Conservation (phyloP, 2,888 invertebrate genomes). For the Drosophila formosana region DNA sequence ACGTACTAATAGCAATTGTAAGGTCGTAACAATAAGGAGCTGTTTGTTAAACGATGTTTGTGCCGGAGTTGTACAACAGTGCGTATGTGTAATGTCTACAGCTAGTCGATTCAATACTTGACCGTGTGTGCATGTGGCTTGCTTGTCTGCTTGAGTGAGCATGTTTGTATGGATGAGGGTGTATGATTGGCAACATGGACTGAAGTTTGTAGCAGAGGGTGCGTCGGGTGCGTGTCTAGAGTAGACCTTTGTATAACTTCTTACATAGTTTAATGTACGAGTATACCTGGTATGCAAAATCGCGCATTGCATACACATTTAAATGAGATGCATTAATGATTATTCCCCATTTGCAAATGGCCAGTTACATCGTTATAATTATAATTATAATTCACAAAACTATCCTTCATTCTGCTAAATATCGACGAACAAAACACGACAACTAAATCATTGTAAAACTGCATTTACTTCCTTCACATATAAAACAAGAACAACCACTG, state of each 20-base stretch:
- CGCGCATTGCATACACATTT: slow-evolving; percentile 35
- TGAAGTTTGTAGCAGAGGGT: slow-evolving; percentile 52
- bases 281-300: slow-evolving; percentile 69
- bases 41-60: slow-evolving; percentile 68
- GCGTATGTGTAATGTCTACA: slow-evolving; percentile 52
- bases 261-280: slow-evolving; percentile 48
- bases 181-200: slow-evolving; percentile 53
- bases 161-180: slow-evolving; percentile 20
- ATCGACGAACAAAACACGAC: slow-evolving; percentile 2
- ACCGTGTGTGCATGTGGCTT: slow-evolving; percentile 1
- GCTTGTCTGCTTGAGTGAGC: not conserved
- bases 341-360: slow-evolving; percentile 11
- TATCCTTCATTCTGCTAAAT: slow-evolving; percentile 27
- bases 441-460: slow-evolving; percentile 59
- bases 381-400: slow-evolving; percentile 12
- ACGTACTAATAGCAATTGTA: slow-evolving; percentile 55
- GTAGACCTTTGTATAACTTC: slow-evolving; percentile 22
- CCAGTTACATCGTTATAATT: slow-evolving; percentile 17
- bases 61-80: slow-evolving; percentile 44
- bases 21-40: slow-evolving; percentile 57
- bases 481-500: slow-evolving; percentile 31
- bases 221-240: slow-evolving; percentile 10
- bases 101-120: slow-evolving; percentile 9
- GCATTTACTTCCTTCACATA: slow-evolving; percentile 55
- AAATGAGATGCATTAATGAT: slow-evolving; percentile 5